Conservation (phyloP, 2,113 vertebrate species). For the Oriolus oriolus region DNA sequence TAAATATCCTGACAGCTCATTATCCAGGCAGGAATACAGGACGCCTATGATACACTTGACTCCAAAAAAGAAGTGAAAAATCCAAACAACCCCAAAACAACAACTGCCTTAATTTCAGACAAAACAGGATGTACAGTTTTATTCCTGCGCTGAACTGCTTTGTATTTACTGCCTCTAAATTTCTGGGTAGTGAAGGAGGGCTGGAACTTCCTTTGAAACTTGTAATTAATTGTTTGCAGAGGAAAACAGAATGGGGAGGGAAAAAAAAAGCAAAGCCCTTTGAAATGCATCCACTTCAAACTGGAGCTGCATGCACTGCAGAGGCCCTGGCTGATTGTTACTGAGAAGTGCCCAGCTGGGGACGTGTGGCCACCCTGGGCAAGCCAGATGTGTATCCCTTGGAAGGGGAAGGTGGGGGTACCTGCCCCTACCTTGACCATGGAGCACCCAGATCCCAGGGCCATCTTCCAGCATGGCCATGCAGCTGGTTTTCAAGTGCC, state of each 20-base stretch:
- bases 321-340: not conserved
- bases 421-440: not conserved
- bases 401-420: not conserved
- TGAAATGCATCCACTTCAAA: slow-evolving; percentile 38
- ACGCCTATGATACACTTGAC: not conserved
- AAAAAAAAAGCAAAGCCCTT: not conserved
- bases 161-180: slow-evolving; percentile 26
- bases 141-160: not conserved
- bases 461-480: not conserved
- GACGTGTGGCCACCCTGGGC: not conserved
- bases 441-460: not conserved
- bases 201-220: slow-evolving; percentile 48
- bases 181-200: not conserved
- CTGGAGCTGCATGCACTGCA: not conserved
- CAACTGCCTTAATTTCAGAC: not conserved
- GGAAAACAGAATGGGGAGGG: not conserved
- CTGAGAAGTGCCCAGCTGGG: not conserved
- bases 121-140: slow-evolving; percentile 58
- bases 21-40: not conserved
- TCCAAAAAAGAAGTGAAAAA: not conserved
- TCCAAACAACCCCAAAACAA: not conserved
- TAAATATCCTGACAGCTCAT: slow-evolving; percentile 22
- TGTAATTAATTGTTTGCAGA: slow-evolving; percentile 45
- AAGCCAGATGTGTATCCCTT: not conserved
- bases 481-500: not conserved